Base-by-base conservation (phyloP, 2,113 vertebrate species). In the Xiphias gladius region DNA sequence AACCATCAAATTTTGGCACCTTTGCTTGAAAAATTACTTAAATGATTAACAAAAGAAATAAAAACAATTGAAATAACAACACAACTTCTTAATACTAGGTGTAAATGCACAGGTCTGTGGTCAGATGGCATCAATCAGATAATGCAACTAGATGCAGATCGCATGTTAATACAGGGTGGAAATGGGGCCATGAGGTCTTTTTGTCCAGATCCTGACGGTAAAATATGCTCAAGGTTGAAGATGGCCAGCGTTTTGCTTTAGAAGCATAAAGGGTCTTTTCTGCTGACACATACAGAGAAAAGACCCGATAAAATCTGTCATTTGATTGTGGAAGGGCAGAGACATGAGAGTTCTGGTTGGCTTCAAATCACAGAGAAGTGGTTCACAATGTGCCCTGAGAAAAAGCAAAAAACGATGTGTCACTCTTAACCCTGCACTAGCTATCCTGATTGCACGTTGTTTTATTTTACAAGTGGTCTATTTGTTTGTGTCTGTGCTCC, bases 331-430 rank as follows among this genome's bases (percentile, higher is more conserved):
- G 22, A 20, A 8, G 28, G 37, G 62, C 57, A 54, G 13, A n/a
- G 57, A n/a, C 50, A 11, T 58, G 24, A 43, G 20, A 57, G 39
- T 16, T 65, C 24, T n/a, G 28, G 6, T 46, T 30, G 26, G 41
- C 39, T 65, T 66, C n/a, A 35, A 62, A 75, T 82, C 43, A 35
- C 50, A 78, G 63, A 73, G 24, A 76, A 91, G 91, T 92, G 93
- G 91, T 93, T 88, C 50, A 90, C 39, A 73, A 71, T 84, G 82
- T 77, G 92, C 89, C 94, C 94, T 92, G 94, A 95, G 93, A 90
- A 91, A 88, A 76, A 79, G 65, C 52, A 20, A 66, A 69, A 64
- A 41, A 55, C 7, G 11, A 52, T 19, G 5, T 20, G 14, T 46
- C 50, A 17, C 30, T 22, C 20, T 32, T 2, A 65, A 19, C 22